Percentiles rank a stretch among this genome's conserved stretches.
phyloP scores from a whole-genome alignment of 2,113 vertebrate species.

The Phocoena sinus region DNA sequence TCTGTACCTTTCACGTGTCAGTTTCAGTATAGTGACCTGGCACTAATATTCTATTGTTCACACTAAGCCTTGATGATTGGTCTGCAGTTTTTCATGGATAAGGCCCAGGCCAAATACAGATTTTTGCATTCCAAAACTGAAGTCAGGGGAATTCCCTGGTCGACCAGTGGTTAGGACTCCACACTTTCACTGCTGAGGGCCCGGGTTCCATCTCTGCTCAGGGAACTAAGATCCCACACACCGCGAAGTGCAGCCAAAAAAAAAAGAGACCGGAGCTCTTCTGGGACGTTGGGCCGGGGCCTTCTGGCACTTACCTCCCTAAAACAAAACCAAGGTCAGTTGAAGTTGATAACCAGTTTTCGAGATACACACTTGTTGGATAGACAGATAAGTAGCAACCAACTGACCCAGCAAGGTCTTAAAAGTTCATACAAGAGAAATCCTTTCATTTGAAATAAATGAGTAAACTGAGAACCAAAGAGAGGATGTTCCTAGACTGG shows the following conservation, averaged over 20 bases:
- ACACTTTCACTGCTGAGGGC: neutral
- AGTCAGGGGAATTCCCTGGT: neutral
- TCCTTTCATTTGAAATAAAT: neutral
- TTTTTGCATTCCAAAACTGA: neutral
- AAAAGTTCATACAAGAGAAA: neutral
- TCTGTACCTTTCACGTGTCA: neutral
- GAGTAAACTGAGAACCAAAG: neutral
- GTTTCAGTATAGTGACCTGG: neutral
- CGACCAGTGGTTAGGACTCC: neutral
- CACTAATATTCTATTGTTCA: neutral
- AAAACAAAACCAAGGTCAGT: conserved; percentile 5
- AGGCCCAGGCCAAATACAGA: neutral
- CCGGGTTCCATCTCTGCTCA: neutral
- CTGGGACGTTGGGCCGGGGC: neutral
- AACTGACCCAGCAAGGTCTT: neutral
- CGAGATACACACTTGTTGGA: conserved; percentile 10
- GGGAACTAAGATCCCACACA: neutral
- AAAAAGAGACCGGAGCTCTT: neutral
- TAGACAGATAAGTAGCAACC: conserved; percentile 38
- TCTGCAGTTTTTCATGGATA: neutral
- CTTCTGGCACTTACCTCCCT: neutral
- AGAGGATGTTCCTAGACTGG: neutral
- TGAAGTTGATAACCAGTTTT: neutral
- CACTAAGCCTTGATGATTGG: neutral
- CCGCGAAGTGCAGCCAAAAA: neutral